Evolutionary conservation across 1,140 invertebrate genomes (phyloP), one percentile per base, ranked within the genome.

Genomic region (Drosophila ironensis): DNA sequence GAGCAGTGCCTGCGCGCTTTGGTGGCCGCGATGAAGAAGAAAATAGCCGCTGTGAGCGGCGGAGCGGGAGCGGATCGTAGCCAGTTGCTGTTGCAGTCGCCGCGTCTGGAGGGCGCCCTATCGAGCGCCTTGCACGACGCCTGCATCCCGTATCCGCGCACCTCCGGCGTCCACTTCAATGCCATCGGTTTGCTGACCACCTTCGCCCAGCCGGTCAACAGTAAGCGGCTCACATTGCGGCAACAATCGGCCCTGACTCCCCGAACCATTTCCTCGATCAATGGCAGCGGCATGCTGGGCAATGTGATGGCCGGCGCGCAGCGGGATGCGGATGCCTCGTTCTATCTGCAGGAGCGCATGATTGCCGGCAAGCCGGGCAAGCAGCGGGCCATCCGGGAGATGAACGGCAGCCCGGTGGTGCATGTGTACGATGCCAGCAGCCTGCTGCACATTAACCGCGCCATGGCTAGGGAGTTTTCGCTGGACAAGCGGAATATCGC

Each of bases 71-170:
- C 72, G 3, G 89, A 92, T 51, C 91, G 90, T 22, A 90, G 90
- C 17, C 87, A 90, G 25, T 27, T 90, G 5, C 61, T 87, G 7
- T 44, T 90, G 14, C 89, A 90, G 57, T 89, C 89, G 9, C 90
- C 88, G 0, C 35, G 88, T 12, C 24, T 90, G 17, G 82, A 89
- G 28, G 89, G 89, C 1, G 89, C 88, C 0, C 25, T 91, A n/a
- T 81, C 80, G 0, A 92, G 91, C 19, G 91, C 91, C 6, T 90
- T 91, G 42, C 93, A 95, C 53, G 95, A 96, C 86, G 93, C 94
- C n/a, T 96, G 95, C 73, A 96, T 99, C 64, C 97, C 97, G 0
- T 99, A 98, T 91, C 97, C 97, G 1, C 92, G 97, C 48, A 98
- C 97, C 0, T 98, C 96, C 8, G 97, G 97, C 3, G 97, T 96